Evolutionary conservation across 2,797 vertebrate species (phyloP), one percentile per base, ranked within the genome.

Genomic region (Ctenopoma multispine): DNA sequence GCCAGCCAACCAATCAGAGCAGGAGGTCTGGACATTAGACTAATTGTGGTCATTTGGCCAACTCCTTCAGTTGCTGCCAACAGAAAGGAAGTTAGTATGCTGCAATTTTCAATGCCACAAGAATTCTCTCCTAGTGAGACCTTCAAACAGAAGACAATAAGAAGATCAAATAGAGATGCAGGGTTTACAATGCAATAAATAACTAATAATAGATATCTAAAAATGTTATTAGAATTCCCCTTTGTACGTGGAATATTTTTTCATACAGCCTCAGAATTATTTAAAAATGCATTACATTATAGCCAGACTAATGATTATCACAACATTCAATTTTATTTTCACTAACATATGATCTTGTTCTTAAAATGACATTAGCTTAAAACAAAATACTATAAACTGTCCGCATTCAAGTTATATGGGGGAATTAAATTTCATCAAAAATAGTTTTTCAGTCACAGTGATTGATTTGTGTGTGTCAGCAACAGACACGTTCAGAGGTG

Each of bases 381-480:
- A 44, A 57, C 3, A 7, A 62, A 67, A 65, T 61, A 36, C 34
- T 79, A 69, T 15, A 61, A 62, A 51, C 13, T 72, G 18, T 60
- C 49, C 4, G 40, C 41, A 40, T 36, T 68, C 38, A 74, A 47
- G 29, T 62, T 69, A 57, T 41, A 60, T 15, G 11, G 62, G 36
- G 44, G 70, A 68, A 44, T 44, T n/a, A 76, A 63, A 87, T n/a
- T 85, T 69, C 38, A 81, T 85, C 63, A 81, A 55, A 23, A 27
- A 13, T 53, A 36, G 41, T 74, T 74, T 83, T 81, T 83, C 82
- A 76, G 63, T 85, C 80, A 82, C 12, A 53, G 50, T 87, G 84
- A 92, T 82, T 76, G 85, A 92, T 93, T 71, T n/a, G n/a, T 70
- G 63, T 84, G 58, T 58, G 79, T 88, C 84, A 86, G 69, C 67